Evolutionary conservation across 1,140 invertebrate species (phyloP), one percentile per base, ranked within the genome.

Genomic region (Cydia splendana): DNA sequence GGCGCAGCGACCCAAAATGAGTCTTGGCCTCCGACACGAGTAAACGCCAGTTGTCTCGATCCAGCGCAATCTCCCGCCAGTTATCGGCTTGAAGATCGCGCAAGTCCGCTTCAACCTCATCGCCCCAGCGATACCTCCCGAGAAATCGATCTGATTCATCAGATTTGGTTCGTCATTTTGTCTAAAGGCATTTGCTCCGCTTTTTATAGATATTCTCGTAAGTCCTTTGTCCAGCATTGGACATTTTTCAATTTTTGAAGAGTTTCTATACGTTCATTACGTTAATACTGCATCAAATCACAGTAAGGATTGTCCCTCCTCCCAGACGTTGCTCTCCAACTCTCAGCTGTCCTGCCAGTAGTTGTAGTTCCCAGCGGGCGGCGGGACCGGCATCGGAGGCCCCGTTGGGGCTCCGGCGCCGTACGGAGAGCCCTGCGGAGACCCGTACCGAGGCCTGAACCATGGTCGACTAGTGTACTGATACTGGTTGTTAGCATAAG

Each of bases 281-380:
- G 45, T 15, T 48, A n/a, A 57, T 57, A 20, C 53, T 57, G 53
- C 53, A 57, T 48, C 42, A 45, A 53, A 24, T 67, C 65, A 69
- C 67, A 71, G 67, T 38, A 71, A 38, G 4, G 67, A 42, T 20
- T 71, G 34, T 1, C 67, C 34, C 24, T 71, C 67, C n/a, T 71
- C 67, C 30, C 67, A 71, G 30, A 71, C 67, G 38, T 42, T 71
- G 38, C 45, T 71, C 15, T 86, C 84, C 65, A 86, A 82, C 20
- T 87, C 88, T 93, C 89, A 93, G 85, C 87, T 91, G 67, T 93
- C 91, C 82, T 89, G 91, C 91, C 91, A 93, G 62, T 93, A 93
- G 75, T 91, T 91, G 20, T 91, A 93, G 78, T 88, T 91, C 7
- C 83, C 85, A 1, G 88, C 76, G 0, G 91, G 89, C 0, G 90